Percentiles rank a stretch among this genome's conserved stretches.
These are phyloP conservation scores for Cheilinus undulatus DNA, from an alignment of 2,113 vertebrate species.

Conservation along the genomic window DNA sequence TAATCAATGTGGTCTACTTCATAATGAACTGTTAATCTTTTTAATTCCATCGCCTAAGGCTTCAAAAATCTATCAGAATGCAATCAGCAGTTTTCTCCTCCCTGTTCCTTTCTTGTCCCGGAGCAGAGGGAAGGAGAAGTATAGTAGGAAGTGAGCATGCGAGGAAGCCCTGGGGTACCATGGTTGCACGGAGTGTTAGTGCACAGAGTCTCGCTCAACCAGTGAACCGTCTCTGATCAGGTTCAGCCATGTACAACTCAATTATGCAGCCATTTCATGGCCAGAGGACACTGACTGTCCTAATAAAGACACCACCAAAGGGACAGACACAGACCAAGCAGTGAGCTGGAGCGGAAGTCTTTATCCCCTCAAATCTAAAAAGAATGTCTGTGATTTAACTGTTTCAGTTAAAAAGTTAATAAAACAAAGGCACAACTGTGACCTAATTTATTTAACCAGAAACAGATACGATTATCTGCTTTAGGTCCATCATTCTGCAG, in stretches of 20 bases:
- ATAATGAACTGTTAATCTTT: constrained; percentile 88
- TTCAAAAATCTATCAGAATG: constrained; percentile 86
- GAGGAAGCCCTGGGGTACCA: constrained; percentile 71
- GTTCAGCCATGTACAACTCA: constrained; percentile 85
- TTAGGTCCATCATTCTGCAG: constrained; percentile 45
- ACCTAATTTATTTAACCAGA: constrained; percentile 18
- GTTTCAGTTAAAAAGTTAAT: neutral
- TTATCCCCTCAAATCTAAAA: constrained; percentile 34
- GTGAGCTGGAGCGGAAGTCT: constrained; percentile 32
- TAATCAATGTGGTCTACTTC: constrained; percentile 83
- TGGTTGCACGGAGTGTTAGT: constrained; percentile 75
- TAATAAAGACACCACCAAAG: constrained; percentile 70
- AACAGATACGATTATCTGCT: constrained; percentile 57
- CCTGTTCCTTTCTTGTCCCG: constrained; percentile 55
- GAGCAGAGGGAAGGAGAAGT: constrained; percentile 64
- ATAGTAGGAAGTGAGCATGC: constrained; percentile 52
- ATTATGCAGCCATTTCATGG: constrained; percentile 84
- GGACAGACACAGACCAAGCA: constrained; percentile 54
- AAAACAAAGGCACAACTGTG: constrained; percentile 17
- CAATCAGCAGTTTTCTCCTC: constrained; percentile 76
- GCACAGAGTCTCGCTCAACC: constrained; percentile 78
- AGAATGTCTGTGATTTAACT: constrained; percentile 6
- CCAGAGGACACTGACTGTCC: constrained; percentile 79
- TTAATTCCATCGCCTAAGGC: constrained; percentile 84
- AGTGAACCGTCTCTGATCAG: constrained; percentile 84